Evolutionary conservation across 2,888 invertebrate species (phyloP).

Genomic region (Lacanobia oleracea): DNA sequence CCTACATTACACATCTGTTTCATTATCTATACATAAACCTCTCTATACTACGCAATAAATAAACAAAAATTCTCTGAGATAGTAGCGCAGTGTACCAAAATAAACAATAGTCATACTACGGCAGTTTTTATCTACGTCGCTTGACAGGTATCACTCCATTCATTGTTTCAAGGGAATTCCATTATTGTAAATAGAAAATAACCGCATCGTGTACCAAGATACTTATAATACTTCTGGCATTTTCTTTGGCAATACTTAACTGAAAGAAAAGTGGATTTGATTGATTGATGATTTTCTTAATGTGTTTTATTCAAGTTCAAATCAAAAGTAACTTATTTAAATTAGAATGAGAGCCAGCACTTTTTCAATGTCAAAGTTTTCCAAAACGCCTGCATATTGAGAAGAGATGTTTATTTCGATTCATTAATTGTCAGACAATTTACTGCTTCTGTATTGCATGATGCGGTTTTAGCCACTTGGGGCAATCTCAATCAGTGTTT

Average conservation of each 20-base stretch:
- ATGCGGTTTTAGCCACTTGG: background rate
- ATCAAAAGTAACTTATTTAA: too few relatives aligned
- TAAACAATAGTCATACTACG: constrained; percentile 43
- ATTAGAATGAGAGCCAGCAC: too few relatives aligned
- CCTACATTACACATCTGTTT: constrained; percentile 36
- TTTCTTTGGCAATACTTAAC: constrained; percentile 7
- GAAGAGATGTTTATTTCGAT: too few relatives aligned
- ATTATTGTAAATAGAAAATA: constrained; percentile 43
- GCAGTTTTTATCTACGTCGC: constrained; percentile 56
- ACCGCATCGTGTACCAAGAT: background rate
- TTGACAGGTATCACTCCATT: constrained; percentile 59
- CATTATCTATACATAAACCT: constrained; percentile 17
- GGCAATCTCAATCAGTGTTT: background rate
- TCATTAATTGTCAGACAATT: background rate
- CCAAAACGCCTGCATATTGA: too few relatives aligned
- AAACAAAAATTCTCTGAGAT: constrained; percentile 32
- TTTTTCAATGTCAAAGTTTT: too few relatives aligned
- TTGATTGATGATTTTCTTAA: too few relatives aligned
- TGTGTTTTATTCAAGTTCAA: too few relatives aligned
- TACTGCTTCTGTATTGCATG: background rate
- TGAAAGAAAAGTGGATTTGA: background rate
- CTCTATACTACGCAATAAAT: constrained; percentile 31
- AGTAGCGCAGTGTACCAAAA: constrained; percentile 29
- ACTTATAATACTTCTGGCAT: background rate
- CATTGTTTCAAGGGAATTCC: constrained; percentile 53